Evolutionary conservation across 2,113 vertebrate genomes (phyloP).

Genomic region (Corythaeola cristata): DNA sequence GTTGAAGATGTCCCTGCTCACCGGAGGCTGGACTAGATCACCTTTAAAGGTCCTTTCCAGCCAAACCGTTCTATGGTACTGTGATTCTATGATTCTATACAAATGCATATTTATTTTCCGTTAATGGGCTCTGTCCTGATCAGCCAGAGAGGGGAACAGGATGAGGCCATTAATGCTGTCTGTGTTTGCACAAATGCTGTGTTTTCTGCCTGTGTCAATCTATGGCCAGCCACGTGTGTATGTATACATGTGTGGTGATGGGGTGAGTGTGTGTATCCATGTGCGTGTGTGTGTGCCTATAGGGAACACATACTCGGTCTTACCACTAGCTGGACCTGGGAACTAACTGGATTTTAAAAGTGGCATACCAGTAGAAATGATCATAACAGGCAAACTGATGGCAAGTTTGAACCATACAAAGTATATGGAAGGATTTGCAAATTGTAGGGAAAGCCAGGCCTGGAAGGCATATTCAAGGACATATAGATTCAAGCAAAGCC

Average conservation of each 20-base stretch:
- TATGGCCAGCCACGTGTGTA: neutral
- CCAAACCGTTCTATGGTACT: too few relatives aligned
- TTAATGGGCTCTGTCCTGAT: neutral
- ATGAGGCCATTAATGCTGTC: neutral
- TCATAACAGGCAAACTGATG: neutral
- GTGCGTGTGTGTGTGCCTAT: rapidly evolving
- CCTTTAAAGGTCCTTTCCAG: too few relatives aligned
- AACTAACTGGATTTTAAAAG: neutral
- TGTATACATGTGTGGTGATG: neutral
- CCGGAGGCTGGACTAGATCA: too few relatives aligned
- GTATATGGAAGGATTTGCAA: neutral
- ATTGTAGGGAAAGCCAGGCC: neutral
- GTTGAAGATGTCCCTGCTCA: too few relatives aligned
- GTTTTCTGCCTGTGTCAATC: neutral
- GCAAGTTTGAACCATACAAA: neutral
- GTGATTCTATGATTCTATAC: neutral
- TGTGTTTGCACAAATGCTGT: neutral
- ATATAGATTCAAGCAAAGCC: neutral
- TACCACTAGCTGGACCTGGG: neutral
- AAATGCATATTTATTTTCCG: neutral
- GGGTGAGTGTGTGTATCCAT: rapidly evolving
- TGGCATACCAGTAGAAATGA: neutral
- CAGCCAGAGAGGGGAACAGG: neutral
- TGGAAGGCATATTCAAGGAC: neutral
- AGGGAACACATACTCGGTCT: neutral